A percentile compares a stretch with the other conserved stretches of the same genome.
phyloP scores from a whole-genome alignment of 2,797 vertebrate genomes.

The Triplophysa bombifrons region DNA sequence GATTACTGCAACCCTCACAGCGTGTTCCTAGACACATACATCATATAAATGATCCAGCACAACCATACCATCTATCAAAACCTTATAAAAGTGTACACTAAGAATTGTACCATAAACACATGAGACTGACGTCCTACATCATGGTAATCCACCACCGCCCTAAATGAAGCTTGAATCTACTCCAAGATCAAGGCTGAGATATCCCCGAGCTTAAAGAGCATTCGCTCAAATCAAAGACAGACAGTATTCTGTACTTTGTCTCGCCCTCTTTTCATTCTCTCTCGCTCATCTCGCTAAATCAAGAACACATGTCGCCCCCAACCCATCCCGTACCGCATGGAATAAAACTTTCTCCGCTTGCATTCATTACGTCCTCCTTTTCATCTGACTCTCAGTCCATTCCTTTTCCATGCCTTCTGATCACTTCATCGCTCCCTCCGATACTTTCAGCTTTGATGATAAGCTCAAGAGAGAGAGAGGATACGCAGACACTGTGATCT shows the following conservation, averaged over 20 bases:
- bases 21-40: not conserved
- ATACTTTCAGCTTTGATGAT: constrained; percentile 28
- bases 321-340: constrained; percentile 15
- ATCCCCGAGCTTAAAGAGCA: constrained; percentile 43
- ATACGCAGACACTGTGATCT: not conserved
- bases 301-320: constrained; percentile 30
- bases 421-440: constrained; percentile 26
- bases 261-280: constrained; percentile 29
- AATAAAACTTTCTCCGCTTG: constrained; percentile 44
- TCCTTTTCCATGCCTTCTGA: constrained; percentile 25
- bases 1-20: constrained; percentile 19
- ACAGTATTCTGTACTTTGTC: constrained; percentile 39
- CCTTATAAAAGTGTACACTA: constrained; percentile 49
- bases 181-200: constrained; percentile 56
- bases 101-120: constrained; percentile 45
- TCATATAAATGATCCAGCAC: constrained; percentile 15
- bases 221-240: constrained; percentile 56
- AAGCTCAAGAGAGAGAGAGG: not conserved
- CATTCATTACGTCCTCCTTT: constrained; percentile 22
- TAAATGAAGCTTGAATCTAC: constrained; percentile 50
- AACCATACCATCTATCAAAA: constrained; percentile 25
- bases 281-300: constrained; percentile 38
- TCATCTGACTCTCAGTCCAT: constrained; percentile 39
- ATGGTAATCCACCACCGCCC: constrained; percentile 46
- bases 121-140: constrained; percentile 48